phyloP scores from a whole-genome alignment of 2,888 invertebrate genomes.

The Dexiosoma caninum region DNA sequence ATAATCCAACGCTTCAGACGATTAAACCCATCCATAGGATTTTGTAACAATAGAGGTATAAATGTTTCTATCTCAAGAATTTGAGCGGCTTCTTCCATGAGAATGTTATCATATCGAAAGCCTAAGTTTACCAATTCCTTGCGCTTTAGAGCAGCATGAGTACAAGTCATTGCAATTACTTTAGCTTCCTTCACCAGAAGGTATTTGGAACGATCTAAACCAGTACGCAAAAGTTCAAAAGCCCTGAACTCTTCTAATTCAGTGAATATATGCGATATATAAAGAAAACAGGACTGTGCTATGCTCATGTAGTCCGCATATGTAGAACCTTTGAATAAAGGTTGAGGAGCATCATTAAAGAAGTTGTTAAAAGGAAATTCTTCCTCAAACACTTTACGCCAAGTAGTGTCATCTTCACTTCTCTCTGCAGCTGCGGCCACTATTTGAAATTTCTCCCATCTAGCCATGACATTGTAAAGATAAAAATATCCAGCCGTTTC shows the following conservation, averaged over 20 bases:
- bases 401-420: constrained; percentile 66
- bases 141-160: constrained; percentile 97
- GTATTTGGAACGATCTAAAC: constrained; percentile 96
- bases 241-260: constrained; percentile 99
- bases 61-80: constrained; percentile 99
- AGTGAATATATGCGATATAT: constrained; percentile 96
- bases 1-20: constrained; percentile 99
- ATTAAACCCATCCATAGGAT: constrained; percentile 97
- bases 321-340: constrained; percentile 88
- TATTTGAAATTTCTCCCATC: constrained; percentile 92
- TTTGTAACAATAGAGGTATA: constrained; percentile 98
- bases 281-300: constrained; percentile 95
- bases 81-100: constrained; percentile 99
- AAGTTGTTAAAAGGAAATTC: constrained; percentile 97
- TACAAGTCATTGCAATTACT: constrained; percentile 99
- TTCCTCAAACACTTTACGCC: constrained; percentile 80
- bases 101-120: constrained; percentile 98
- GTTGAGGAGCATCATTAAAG: constrained; percentile 95
- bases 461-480: constrained; percentile 90
- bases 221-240: constrained; percentile 96
- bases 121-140: constrained; percentile 96
- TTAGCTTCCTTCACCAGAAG: constrained; percentile 98
- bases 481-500: constrained; percentile 99
- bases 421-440: constrained; percentile 66
- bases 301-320: constrained; percentile 91